Evolutionary conservation across 1,140 invertebrate genomes (phyloP), one percentile per base, ranked within the genome.

Genomic region (Micrasema longulum): DNA sequence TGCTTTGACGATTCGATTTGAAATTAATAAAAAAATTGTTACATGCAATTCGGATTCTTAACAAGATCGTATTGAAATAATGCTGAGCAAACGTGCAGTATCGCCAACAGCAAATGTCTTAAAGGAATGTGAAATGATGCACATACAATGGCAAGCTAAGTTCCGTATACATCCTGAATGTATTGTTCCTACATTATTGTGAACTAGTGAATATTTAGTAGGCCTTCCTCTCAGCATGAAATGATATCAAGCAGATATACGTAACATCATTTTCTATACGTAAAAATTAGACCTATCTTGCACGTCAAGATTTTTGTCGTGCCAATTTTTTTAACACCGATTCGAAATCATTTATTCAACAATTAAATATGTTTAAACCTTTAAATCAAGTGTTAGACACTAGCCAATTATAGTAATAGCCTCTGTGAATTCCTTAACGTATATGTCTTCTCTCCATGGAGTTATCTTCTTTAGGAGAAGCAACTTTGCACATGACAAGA

Each of bases 141-240:
- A 60, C 31, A 38, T 60, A 12, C 55, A 16, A 60, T 22, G 36
- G 55, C 36, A 35, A 60, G 22, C 35, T 60, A 41, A 20, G 36
- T 60, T 35, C 55, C 55, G 11, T 23, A 20, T 31, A 9, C 55
- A n/a, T n/a, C 12, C 35, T 18, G 20, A 60, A 22, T 38, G 55
- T 18, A 60, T 60, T 60, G 55, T 60, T 60, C 36, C 36, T 60
- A 60, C 55, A 12, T 55, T 26, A 36, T 55, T 26, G 26, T n/a
- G 26, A 26, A 14, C 20, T 1, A 16, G 52, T 55, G 52, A 14
- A 55, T 55, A 55, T 36, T 55, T 55, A 55, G 14, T 36, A 36
- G 26, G 26, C 26, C n/a, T 31, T 31, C 12, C 26, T 31, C n/a
- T 14, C 12, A 31, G 23, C 52, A 55, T 55, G 52, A 55, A n/a